Evolutionary conservation across 1,140 invertebrate genomes (phyloP), one percentile per base, ranked within the genome.

Genomic region (Nephotettix cincticeps): DNA sequence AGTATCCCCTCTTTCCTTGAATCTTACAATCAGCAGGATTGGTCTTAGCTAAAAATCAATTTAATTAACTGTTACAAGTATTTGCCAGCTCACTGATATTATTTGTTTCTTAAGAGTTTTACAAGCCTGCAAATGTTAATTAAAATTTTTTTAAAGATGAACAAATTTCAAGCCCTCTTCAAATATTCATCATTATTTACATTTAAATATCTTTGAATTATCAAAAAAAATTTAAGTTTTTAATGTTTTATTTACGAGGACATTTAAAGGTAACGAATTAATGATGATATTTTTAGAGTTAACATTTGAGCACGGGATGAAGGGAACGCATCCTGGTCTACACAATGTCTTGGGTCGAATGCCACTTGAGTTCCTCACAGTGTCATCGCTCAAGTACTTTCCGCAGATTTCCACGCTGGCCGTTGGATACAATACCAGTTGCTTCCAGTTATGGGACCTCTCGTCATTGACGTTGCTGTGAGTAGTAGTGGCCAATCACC

Each of bases 391-490:
- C 21, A 23, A 45, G 11, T 75, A 70, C 70, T 70, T 73, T 6
- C 45, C 70, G 30, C 65, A 75, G 71, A 71, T 73, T 14, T 68
- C 67, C 28, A 71, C 64, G 9, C 51, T 75, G 14, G 74, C 68
- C 6, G 70, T 75, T 25, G 74, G 74, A 23, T 75, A 69, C 68
- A 68, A 70, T 40, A 71, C 61, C 14, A 71, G 74, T 30, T 70
- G 67, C 45, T 73, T 72, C 40, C 74, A 75, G 47, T 25, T 75
- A 11, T 72, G 74, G 70, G 69, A 73, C 6, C 43, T 70, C 14
- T 30, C 69, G 1, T 23, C 40, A 13, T 29, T 70, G n/a, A 63
- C 36, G 17, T 1, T 70, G 9, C 43, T 70, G 69, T 70, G 47
- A 64, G 69, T 70, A 21, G n/a, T n/a, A n/a, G n/a, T n/a, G n/a